These are phyloP conservation scores for Tylochromis polylepis DNA, from an alignment of 2,113 vertebrate genomes.

Conservation along the genomic window DNA sequence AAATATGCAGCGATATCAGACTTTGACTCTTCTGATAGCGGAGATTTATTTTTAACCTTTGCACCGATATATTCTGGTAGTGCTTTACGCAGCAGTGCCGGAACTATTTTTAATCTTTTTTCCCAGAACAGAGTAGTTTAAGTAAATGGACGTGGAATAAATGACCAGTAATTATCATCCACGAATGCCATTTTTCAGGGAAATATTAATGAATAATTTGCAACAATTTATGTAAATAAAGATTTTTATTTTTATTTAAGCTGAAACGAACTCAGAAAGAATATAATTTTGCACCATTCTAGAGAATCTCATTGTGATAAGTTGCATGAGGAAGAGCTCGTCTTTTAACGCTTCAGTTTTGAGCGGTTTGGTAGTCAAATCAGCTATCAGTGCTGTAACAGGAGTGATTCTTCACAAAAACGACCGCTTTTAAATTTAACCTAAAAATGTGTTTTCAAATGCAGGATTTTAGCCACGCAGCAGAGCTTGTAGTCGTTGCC, in stretches of 20 bases:
- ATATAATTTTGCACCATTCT: not conserved
- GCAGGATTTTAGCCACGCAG: not conserved
- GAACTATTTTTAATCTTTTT: not conserved
- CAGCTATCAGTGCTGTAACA: not conserved
- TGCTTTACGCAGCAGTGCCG: not conserved
- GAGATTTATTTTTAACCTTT: not conserved
- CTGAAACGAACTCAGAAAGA: not conserved
- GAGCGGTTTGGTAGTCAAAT: not conserved
- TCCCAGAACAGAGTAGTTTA: not conserved
- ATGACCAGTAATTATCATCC: not conserved
- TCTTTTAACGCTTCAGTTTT: not conserved
- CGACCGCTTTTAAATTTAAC: not conserved
- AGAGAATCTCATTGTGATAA: not conserved
- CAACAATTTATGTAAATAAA: not conserved
- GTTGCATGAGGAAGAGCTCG: not conserved
- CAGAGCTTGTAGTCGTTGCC: not conserved
- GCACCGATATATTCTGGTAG: not conserved
- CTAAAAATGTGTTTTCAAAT: not conserved
- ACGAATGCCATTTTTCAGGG: not conserved
- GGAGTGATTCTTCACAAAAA: not conserved
- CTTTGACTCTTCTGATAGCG: not conserved
- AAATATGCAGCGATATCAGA: not conserved
- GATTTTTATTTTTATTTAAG: not conserved
- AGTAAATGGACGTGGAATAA: not conserved
- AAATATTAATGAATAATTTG: not conserved